Conservation (phyloP, 2,113 vertebrate genomes). For the Merops nubicus region DNA sequence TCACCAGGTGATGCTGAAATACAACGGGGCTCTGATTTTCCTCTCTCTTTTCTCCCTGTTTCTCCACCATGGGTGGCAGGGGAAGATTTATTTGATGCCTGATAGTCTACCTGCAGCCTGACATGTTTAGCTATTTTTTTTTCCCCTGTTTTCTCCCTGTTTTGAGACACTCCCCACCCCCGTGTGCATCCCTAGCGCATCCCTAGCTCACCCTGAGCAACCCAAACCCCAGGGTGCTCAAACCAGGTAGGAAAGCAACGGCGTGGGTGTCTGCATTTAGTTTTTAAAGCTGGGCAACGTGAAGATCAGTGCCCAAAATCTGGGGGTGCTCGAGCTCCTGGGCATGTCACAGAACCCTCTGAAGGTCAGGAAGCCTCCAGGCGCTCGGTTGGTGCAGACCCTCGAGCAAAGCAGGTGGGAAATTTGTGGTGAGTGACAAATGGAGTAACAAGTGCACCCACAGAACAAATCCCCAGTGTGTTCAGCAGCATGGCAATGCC, state of each 20-base stretch:
- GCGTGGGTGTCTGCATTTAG: neutral
- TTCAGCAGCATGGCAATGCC: neutral
- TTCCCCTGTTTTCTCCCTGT: rapidly evolving
- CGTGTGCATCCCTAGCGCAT: rapidly evolving
- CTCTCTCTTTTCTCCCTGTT: neutral
- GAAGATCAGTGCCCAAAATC: neutral
- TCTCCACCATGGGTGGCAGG: neutral
- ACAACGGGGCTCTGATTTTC: neutral
- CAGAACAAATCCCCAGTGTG: neutral
- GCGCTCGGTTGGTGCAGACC: rapidly evolving
- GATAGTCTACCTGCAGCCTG: too few relatives aligned
- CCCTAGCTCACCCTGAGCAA: neutral
- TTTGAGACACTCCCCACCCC: neutral
- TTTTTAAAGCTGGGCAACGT: neutral
- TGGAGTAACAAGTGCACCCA: neutral
- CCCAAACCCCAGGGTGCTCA: neutral
- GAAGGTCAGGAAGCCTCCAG: neutral
- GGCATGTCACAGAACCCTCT: rapidly evolving
- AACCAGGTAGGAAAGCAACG: neutral
- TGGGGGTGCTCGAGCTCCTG: rapidly evolving
- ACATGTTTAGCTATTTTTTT: too few relatives aligned
- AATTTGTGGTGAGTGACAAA: conserved; percentile 43
- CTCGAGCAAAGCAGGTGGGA: conserved; percentile 37
- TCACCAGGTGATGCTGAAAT: neutral
- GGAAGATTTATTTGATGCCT: neutral